phyloP scores from a whole-genome alignment of 30 jellyfish, hydroid and myxozoan species.

The Cassiopea xamachana region DNA sequence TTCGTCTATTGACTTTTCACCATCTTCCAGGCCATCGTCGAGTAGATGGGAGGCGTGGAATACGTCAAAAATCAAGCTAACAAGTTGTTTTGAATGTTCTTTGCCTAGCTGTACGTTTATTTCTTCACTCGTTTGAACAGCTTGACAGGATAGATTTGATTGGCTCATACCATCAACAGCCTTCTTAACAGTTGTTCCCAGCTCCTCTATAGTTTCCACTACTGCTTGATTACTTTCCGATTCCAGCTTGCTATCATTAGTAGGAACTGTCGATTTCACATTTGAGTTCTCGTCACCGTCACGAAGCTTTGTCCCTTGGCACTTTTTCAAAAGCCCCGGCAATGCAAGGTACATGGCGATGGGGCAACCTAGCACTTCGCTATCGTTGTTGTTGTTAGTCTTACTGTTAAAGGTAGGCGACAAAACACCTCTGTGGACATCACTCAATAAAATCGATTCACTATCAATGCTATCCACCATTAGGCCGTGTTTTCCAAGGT shows the following conservation, averaged over 20 bases:
- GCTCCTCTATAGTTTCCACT: neutral
- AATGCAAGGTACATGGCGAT: conserved; percentile 61
- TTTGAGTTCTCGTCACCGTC: neutral
- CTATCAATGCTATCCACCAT: conserved; percentile 49
- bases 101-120: neutral
- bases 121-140: neutral
- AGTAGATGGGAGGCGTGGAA: conserved; percentile 78
- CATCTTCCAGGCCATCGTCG: conserved; percentile 24
- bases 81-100: conserved; percentile 13
- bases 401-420: conserved; percentile 57
- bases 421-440: conserved; percentile 56
- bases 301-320: neutral
- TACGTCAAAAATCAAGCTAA: conserved; percentile 63
- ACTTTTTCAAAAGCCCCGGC: conserved; percentile 26
- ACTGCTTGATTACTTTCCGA: neutral
- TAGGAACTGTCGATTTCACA: neutral
- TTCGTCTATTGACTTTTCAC: conserved; percentile 10
- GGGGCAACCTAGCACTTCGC: conserved; percentile 53
- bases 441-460: conserved; percentile 69
- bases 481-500: conserved; percentile 53
- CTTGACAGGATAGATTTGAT: neutral
- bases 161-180: neutral
- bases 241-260: neutral
- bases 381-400: conserved; percentile 5
- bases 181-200: neutral